Conservation (phyloP, 2,888 invertebrate species). For the Dolomedes plantarius region DNA sequence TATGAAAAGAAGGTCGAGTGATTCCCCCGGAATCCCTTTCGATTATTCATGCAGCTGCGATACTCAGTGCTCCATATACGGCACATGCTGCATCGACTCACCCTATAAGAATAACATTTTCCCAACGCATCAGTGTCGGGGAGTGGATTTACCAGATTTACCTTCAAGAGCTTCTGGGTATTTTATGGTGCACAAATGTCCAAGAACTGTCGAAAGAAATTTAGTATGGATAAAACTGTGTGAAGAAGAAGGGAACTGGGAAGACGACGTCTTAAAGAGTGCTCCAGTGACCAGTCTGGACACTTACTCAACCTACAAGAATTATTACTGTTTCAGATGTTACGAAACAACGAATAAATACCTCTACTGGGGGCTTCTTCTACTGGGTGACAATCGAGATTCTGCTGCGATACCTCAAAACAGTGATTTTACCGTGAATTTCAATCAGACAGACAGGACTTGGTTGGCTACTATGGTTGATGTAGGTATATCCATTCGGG, state of each 20-base stretch:
- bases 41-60: background rate
- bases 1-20: no score
- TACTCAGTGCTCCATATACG: no score
- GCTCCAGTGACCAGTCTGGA: constrained; percentile 30
- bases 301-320: constrained; percentile 32
- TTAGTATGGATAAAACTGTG: background rate
- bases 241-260: background rate
- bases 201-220: no score
- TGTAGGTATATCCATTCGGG: background rate
- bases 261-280: constrained; percentile 19
- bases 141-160: no score
- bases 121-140: no score
- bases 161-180: no score
- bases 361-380: constrained; percentile 1
- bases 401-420: background rate
- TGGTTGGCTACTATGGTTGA: background rate
- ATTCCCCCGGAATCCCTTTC: no score
- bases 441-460: no score
- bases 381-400: background rate
- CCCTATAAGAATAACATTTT: no score
- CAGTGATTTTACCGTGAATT: background rate
- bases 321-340: constrained; percentile 46
- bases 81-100: no score
- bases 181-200: constrained; percentile 23
- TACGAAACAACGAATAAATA: background rate